A percentile compares a stretch with the other conserved stretches of the same genome.
Conservation (phyloP, 1,140 invertebrate species). For the Hormaphis cornu region DNA sequence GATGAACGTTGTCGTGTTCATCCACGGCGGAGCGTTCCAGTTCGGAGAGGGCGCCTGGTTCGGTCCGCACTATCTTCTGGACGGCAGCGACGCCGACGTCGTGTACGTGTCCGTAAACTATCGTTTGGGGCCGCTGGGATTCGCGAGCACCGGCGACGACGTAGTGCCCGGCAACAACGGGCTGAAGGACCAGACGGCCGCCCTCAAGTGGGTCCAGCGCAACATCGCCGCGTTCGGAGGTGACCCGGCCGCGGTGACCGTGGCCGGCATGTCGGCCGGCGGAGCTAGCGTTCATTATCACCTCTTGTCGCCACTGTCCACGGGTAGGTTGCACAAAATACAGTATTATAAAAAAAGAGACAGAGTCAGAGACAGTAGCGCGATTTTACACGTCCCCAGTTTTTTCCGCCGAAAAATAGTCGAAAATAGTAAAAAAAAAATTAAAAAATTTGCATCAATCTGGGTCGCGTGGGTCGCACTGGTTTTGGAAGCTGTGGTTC, state of each 20-base stretch:
- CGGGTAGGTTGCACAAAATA: constrained; percentile 32
- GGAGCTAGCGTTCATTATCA: constrained; percentile 55
- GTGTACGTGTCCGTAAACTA: constrained; percentile 56
- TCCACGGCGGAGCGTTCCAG: constrained; percentile 52
- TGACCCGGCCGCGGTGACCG: constrained; percentile 48
- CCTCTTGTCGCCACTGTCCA: constrained; percentile 46
- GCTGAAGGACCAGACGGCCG: constrained; percentile 55
- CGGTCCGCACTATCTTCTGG: constrained; percentile 50
- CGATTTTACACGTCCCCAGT: too few relatives aligned
- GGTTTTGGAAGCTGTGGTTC: too few relatives aligned
- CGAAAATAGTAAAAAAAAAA: too few relatives aligned
- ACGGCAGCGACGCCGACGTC: constrained; percentile 44
- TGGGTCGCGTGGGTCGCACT: too few relatives aligned
- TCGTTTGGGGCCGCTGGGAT: constrained; percentile 51
- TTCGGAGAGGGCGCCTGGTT: constrained; percentile 46
- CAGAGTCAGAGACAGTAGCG: too few relatives aligned
- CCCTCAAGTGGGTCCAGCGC: constrained; percentile 53
- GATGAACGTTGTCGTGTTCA: constrained; percentile 47
- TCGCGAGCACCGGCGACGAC: constrained; percentile 50
- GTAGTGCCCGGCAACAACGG: constrained; percentile 52
- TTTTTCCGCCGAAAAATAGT: too few relatives aligned
- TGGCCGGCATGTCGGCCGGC: constrained; percentile 51
- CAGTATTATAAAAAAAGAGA: too few relatives aligned
- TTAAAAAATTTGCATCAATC: too few relatives aligned
- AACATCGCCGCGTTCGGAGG: constrained; percentile 53